phyloP scores from a whole-genome alignment of 2,797 vertebrate species.

The Syngnathus rostellatus region DNA sequence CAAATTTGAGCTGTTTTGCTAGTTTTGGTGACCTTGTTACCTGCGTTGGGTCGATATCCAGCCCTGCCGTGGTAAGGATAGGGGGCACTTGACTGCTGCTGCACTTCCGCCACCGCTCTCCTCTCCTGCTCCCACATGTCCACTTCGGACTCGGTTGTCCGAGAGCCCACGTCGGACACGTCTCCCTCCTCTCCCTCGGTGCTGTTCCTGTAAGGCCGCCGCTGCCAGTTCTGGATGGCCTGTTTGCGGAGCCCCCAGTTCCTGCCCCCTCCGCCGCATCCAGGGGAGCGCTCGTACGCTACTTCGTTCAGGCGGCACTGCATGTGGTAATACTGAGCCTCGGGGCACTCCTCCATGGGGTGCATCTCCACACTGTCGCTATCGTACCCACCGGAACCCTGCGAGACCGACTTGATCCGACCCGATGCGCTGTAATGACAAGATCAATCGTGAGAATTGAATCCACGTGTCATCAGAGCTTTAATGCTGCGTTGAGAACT shows the following conservation, averaged over 20 bases:
- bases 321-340: slow-evolving; percentile 76
- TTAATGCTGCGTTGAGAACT: neutral
- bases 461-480: neutral
- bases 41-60: slow-evolving; percentile 73
- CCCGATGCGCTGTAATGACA: slow-evolving; percentile 75
- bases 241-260: slow-evolving; percentile 90
- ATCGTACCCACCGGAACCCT: slow-evolving; percentile 91
- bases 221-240: slow-evolving; percentile 98
- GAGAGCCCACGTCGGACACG: slow-evolving; percentile 87
- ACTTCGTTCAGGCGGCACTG: slow-evolving; percentile 72
- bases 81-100: slow-evolving; percentile 66
- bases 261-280: slow-evolving; percentile 65
- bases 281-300: slow-evolving; percentile 66
- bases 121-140: slow-evolving; percentile 86
- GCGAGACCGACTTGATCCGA: slow-evolving; percentile 81
- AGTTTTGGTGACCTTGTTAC: slow-evolving; percentile 27
- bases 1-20: no score
- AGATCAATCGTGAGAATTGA: neutral
- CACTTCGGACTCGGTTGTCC: slow-evolving; percentile 90
- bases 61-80: slow-evolving; percentile 68
- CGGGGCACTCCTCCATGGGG: slow-evolving; percentile 76
- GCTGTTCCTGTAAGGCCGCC: slow-evolving; percentile 92
- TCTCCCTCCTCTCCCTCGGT: slow-evolving; percentile 94
- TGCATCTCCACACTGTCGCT: slow-evolving; percentile 90
- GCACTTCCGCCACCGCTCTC: slow-evolving; percentile 64